A percentile compares a stretch with the other conserved stretches of the same genome.
phyloP scores from a whole-genome alignment of 2,888 invertebrate species.

The Aethes cnicana region DNA sequence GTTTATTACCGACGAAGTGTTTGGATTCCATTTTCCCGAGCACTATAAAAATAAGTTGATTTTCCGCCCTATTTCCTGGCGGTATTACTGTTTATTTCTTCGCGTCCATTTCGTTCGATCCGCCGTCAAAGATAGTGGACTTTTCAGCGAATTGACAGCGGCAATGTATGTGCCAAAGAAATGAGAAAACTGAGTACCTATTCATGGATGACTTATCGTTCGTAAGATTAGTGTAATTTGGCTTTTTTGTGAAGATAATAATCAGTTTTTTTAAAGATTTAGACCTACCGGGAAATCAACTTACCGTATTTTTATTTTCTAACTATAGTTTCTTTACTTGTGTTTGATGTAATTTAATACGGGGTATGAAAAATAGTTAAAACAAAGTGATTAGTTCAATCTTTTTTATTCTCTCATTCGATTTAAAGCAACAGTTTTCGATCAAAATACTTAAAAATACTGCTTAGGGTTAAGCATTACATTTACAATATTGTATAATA shows the following conservation, averaged over 20 bases:
- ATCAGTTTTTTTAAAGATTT: too few species aligned
- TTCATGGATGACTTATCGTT: too few species aligned
- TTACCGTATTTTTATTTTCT: too few species aligned
- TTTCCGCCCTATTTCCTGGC: slow-evolving; percentile 39
- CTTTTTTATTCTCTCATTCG: slow-evolving; percentile 56
- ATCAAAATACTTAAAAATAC: slow-evolving; percentile 54
- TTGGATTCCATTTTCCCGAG: slow-evolving; percentile 24
- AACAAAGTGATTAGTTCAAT: slow-evolving; percentile 40
- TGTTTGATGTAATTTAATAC: too few species aligned
- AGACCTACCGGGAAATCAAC: too few species aligned
- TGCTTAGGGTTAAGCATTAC: slow-evolving; percentile 40
- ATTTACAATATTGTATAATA: slow-evolving; percentile 38
- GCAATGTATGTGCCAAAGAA: slow-evolving; percentile 20
- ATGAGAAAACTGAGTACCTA: too few species aligned
- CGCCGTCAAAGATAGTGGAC: slow-evolving; percentile 40
- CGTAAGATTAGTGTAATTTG: too few species aligned
- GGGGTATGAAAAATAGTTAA: slow-evolving; percentile 37
- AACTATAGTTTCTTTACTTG: too few species aligned
- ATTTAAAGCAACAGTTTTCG: slow-evolving; percentile 55
- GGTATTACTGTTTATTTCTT: slow-evolving; percentile 39
- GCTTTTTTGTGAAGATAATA: too few species aligned
- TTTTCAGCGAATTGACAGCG: slow-evolving; percentile 32
- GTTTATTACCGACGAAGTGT: slow-evolving; percentile 13
- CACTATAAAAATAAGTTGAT: slow-evolving; percentile 27
- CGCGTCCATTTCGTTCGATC: slow-evolving; percentile 47